Conservation (phyloP, 2,797 vertebrate genomes). For the Muscicapa striata region DNA sequence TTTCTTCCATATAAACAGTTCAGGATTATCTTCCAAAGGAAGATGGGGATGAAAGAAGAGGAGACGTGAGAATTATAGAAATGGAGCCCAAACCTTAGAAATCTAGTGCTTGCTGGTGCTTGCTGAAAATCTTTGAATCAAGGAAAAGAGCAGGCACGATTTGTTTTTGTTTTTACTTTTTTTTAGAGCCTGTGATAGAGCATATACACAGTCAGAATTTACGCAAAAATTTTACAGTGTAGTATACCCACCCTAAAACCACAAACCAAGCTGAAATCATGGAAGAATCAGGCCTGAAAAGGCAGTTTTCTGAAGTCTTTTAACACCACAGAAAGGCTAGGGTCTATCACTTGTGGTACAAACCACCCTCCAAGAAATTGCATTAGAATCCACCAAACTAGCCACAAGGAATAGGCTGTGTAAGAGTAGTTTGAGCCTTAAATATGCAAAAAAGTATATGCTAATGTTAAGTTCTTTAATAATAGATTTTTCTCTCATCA, state of each 20-base stretch:
- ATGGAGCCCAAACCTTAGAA: not conserved
- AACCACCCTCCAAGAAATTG: not conserved
- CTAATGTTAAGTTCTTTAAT: not conserved
- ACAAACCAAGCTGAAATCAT: not conserved
- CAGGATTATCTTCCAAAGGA: not conserved
- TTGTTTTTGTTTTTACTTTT: accelerated
- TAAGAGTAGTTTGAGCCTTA: not conserved
- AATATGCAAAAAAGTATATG: not conserved
- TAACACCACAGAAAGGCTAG: not conserved
- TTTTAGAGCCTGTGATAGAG: not conserved
- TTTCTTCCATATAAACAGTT: not conserved
- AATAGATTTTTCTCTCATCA: not conserved
- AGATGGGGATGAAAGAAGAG: not conserved
- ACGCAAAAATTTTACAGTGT: not conserved
- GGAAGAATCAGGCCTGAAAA: not conserved
- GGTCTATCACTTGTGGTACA: not conserved
- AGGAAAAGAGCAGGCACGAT: not conserved
- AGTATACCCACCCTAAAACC: not conserved
- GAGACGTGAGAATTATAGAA: not conserved
- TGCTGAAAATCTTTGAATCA: not conserved
- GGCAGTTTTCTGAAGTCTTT: not conserved
- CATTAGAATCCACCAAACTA: not conserved
- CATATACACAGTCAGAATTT: not conserved
- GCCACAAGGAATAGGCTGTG: not conserved
- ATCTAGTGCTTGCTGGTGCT: not conserved